These are phyloP conservation scores for Leptoteleia sp. DNA, from an alignment of 1,140 invertebrate genomes.

Conservation along the genomic window DNA sequence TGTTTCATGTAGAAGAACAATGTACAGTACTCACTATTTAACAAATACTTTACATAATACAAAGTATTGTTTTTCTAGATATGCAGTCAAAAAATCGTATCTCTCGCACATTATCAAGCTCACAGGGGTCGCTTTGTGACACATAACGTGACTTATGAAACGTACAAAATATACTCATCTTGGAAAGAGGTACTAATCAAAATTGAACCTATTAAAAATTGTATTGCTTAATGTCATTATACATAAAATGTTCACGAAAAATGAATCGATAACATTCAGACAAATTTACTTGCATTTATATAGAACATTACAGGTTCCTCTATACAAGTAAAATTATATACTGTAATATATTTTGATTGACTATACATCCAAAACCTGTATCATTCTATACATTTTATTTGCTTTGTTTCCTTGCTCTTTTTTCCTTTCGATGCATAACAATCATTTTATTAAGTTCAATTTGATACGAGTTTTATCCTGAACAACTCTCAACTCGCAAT, in stretches of 20 bases:
- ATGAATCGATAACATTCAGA: not conserved
- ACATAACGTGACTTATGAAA: slow-evolving; percentile 19
- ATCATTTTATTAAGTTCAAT: slow-evolving; percentile 19
- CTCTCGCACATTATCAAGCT: slow-evolving; percentile 8
- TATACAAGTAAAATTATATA: not conserved
- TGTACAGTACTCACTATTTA: slow-evolving; percentile 33
- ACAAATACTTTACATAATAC: slow-evolving; percentile 46
- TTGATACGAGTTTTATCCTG: slow-evolving; percentile 10
- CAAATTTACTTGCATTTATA: not conserved
- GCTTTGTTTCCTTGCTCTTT: no score
- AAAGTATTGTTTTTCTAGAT: slow-evolving; percentile 30
- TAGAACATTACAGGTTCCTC: slow-evolving; percentile 19
- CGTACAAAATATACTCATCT: slow-evolving; percentile 28
- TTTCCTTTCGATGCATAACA: not conserved
- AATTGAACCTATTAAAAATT: slow-evolving; percentile 17
- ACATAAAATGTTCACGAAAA: not conserved
- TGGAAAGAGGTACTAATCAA: slow-evolving; percentile 7
- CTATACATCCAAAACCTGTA: not conserved
- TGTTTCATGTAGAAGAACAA: slow-evolving; percentile 24
- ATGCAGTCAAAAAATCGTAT: slow-evolving; percentile 36
- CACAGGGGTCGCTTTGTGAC: slow-evolving; percentile 3
- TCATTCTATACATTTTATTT: not conserved
- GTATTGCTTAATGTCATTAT: not conserved
- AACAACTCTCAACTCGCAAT: not conserved
- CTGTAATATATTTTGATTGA: not conserved